phyloP scores from a whole-genome alignment of 2,888 invertebrate species.

The Villa cingulata region DNA sequence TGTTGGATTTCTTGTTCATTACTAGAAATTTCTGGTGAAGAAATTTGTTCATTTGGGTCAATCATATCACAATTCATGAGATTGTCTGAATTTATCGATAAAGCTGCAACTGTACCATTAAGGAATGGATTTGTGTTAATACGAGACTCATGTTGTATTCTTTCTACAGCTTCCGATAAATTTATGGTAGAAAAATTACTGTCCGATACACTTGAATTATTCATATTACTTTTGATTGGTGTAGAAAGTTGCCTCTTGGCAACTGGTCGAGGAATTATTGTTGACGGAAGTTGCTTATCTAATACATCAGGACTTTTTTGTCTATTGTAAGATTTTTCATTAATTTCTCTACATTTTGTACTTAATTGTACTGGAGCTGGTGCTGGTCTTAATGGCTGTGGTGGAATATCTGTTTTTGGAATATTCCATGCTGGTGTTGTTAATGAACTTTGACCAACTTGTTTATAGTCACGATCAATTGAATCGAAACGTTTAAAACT shows the following conservation, averaged over 20 bases:
- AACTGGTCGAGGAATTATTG: conserved; percentile 30
- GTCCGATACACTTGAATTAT: conserved; percentile 1
- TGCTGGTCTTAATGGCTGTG: conserved; percentile 51
- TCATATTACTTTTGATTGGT: conserved; percentile 2
- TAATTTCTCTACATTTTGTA: conserved; percentile 10
- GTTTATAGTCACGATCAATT: conserved; percentile 43
- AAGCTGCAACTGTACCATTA: conserved; percentile 13
- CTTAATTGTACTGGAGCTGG: conserved; percentile 28
- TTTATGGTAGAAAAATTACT: conserved; percentile 12
- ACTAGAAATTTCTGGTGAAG: background rate
- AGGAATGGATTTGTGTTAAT: conserved; percentile 19
- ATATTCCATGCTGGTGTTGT: conserved; percentile 32
- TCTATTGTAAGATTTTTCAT: conserved; percentile 3
- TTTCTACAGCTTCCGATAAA: conserved; percentile 13
- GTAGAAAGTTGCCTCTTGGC: conserved; percentile 25
- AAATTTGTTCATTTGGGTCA: too few relatives aligned
- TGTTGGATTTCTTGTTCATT: background rate
- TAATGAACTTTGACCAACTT: conserved; percentile 36
- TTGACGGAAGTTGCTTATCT: conserved; percentile 17
- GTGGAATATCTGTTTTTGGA: conserved; percentile 41
- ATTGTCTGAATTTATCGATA: conserved; percentile 11
- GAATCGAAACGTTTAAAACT: conserved; percentile 53
- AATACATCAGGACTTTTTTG: conserved; percentile 19
- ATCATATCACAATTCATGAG: background rate
- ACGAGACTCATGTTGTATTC: conserved; percentile 12